Conservation (phyloP, 1,140 invertebrate species). For the Lasioglossum albipes region DNA sequence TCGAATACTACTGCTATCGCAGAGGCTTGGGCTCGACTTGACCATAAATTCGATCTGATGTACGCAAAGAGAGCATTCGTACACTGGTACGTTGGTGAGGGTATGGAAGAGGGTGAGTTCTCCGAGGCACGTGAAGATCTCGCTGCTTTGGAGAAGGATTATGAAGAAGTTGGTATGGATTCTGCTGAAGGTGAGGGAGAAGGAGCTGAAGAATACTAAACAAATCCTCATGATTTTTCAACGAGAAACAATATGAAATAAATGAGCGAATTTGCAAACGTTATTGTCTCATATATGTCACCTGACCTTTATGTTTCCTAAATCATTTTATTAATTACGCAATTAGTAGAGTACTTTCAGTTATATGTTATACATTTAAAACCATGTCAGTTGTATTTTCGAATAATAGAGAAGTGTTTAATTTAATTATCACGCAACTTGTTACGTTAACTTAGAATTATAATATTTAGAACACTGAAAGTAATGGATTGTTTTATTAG, state of each 20-base stretch:
- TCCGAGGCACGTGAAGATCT: constrained; percentile 73
- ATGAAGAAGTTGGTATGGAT: constrained; percentile 58
- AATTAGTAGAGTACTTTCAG: not conserved
- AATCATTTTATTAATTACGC: not conserved
- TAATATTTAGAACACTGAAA: not conserved
- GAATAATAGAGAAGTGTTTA: not conserved
- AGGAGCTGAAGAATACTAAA: constrained; percentile 56
- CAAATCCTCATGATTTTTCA: not conserved
- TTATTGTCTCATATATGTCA: not conserved
- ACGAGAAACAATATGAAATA: constrained; percentile 36
- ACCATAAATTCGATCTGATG: constrained; percentile 56
- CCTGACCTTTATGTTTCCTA: constrained; percentile 10
- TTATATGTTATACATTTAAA: not conserved
- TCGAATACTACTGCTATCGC: constrained; percentile 82
- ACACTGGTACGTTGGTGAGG: constrained; percentile 83
- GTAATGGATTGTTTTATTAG: too few species aligned
- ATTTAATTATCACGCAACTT: not conserved
- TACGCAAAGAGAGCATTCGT: constrained; percentile 69
- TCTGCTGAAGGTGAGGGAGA: constrained; percentile 54
- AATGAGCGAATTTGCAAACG: constrained; percentile 35
- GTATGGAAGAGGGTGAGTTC: constrained; percentile 59
- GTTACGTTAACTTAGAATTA: not conserved
- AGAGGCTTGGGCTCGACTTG: constrained; percentile 52
- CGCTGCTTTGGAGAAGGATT: constrained; percentile 53
- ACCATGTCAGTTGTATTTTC: not conserved